A percentile compares a stretch with the other conserved stretches of the same genome.
Conservation (phyloP, 2,797 vertebrate species). For the Aselliscus stoliczkanus region DNA sequence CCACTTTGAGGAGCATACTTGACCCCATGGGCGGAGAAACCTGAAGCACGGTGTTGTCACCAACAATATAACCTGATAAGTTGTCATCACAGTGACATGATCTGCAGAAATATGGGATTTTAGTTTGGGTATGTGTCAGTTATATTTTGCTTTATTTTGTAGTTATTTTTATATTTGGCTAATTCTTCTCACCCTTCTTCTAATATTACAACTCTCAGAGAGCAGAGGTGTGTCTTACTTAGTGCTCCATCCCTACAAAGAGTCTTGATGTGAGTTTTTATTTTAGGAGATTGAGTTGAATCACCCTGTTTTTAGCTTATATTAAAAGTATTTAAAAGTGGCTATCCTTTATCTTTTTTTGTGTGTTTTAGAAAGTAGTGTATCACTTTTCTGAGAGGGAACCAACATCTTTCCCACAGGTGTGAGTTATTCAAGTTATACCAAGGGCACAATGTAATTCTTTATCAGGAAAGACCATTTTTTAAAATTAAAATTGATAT, state of each 20-base stretch:
- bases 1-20: background rate
- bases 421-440: background rate
- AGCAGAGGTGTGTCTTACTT: background rate
- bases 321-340: slow-evolving; percentile 11
- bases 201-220: background rate
- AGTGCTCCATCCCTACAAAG: background rate
- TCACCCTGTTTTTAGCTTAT: background rate
- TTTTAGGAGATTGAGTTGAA: background rate
- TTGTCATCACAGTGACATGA: background rate
- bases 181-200: background rate
- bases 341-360: background rate
- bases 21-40: background rate
- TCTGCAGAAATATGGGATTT: background rate
- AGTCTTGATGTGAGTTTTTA: background rate
- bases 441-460: background rate
- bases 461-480: background rate
- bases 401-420: background rate
- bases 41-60: background rate
- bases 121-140: background rate
- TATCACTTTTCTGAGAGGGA: background rate
- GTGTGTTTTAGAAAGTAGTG: background rate
- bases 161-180: background rate
- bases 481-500: background rate
- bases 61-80: background rate
- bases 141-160: background rate